Percentiles rank a stretch among this genome's conserved stretches.
Evolutionary conservation across 1,140 invertebrate genomes (phyloP).

Genomic region (Daktulosphaira vitifoliae): DNA sequence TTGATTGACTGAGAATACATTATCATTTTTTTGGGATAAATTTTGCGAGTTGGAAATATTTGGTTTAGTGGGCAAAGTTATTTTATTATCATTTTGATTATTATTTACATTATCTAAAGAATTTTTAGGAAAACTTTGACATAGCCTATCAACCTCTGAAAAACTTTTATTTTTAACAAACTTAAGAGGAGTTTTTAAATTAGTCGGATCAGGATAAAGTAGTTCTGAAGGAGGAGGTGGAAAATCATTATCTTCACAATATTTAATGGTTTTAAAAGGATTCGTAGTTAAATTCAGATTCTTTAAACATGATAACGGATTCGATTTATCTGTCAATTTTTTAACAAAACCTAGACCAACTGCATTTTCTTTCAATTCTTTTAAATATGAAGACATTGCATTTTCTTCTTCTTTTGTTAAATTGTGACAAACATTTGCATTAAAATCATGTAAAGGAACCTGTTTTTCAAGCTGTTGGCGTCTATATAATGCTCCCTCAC

Average conservation of each 20-base stretch:
- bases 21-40: background rate
- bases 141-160: background rate
- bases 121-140: too few relatives aligned
- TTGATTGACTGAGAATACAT: constrained; percentile 3
- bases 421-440: constrained; percentile 52
- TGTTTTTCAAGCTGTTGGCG: constrained; percentile 69
- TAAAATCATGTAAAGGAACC: constrained; percentile 69
- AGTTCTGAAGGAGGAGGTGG: constrained; percentile 35
- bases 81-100: background rate
- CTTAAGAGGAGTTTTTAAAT: constrained; percentile 34
- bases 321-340: constrained; percentile 40
- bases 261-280: constrained; percentile 33
- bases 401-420: constrained; percentile 54
- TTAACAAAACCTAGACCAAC: constrained; percentile 48
- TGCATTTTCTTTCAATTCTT: constrained; percentile 48
- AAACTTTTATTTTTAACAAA: constrained; percentile 20
- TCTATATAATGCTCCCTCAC: constrained; percentile 59
- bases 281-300: constrained; percentile 35
- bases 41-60: background rate
- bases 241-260: constrained; percentile 7
- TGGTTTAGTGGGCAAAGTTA: background rate
- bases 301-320: constrained; percentile 24
- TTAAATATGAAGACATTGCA: constrained; percentile 48
- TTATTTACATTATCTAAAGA: constrained; percentile 15
- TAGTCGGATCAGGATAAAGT: background rate